phyloP scores from a whole-genome alignment of 1,140 invertebrate genomes.

The Rhyzopertha dominica region DNA sequence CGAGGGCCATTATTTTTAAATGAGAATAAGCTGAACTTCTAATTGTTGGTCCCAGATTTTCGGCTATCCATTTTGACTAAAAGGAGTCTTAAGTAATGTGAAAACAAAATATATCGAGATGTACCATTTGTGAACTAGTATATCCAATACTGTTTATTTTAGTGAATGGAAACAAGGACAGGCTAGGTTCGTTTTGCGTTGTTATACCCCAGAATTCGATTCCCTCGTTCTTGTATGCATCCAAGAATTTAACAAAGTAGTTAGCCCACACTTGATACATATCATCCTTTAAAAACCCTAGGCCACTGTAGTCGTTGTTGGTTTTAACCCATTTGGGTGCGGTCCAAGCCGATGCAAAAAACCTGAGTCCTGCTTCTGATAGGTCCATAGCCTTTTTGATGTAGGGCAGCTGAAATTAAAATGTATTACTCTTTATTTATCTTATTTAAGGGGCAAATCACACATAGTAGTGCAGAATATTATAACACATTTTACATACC shows the following conservation, averaged over 20 bases:
- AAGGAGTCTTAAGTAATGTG: constrained; percentile 11
- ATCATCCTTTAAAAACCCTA: constrained; percentile 52
- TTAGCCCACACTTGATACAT: constrained; percentile 58
- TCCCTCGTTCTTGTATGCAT: constrained; percentile 36
- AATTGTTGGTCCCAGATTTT: constrained; percentile 66
- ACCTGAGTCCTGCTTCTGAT: constrained; percentile 36
- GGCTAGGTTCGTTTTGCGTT: constrained; percentile 44
- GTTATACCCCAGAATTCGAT: constrained; percentile 43
- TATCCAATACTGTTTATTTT: constrained; percentile 49
- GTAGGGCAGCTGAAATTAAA: constrained; percentile 44
- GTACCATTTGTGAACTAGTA: constrained; percentile 21
- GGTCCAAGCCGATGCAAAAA: constrained; percentile 67
- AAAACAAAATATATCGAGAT: no score
- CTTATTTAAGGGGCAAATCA: no score
- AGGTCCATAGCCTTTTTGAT: constrained; percentile 36
- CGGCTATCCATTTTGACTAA: constrained; percentile 57
- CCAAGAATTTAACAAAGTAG: constrained; percentile 42
- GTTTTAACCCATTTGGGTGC: constrained; percentile 93
- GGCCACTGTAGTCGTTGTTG: constrained; percentile 57
- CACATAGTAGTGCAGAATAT: no score
- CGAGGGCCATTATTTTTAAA: constrained; percentile 62
- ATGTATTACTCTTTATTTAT: no score
- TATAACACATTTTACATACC: no score
- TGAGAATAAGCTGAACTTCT: constrained; percentile 51
- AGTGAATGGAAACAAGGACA: constrained; percentile 45